A percentile compares a stretch with the other conserved stretches of the same genome.
phyloP scores from a whole-genome alignment of 1,140 invertebrate genomes.

The Steinernema khuongi region DNA sequence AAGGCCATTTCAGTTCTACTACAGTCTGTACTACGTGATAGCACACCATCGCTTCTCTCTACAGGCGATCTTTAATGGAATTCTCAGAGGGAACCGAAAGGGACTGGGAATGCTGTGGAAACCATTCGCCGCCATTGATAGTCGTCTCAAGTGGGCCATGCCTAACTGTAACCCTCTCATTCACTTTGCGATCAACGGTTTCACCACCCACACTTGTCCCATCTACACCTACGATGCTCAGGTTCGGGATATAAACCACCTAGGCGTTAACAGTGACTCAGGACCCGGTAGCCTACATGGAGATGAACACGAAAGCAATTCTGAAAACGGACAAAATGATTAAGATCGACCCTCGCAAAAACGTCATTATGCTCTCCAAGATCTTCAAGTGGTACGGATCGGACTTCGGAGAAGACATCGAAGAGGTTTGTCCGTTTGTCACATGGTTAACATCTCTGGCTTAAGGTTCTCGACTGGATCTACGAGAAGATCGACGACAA shows the following conservation, averaged over 20 bases:
- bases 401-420: conserved; percentile 61
- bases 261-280: not conserved
- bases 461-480: conserved; percentile 60
- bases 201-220: conserved; percentile 60
- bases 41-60: conserved; percentile 60
- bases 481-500: conserved; percentile 50
- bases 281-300: not conserved
- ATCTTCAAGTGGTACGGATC: conserved; percentile 61
- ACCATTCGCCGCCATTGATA: conserved; percentile 60
- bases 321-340: conserved; percentile 16
- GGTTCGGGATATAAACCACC: conserved; percentile 37
- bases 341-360: conserved; percentile 56
- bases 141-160: conserved; percentile 56
- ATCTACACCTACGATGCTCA: conserved; percentile 61
- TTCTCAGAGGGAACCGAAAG: conserved; percentile 60
- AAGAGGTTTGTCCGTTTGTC: conserved; percentile 52
- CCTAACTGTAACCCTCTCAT: conserved; percentile 60
- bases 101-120: conserved; percentile 61
- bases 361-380: conserved; percentile 58
- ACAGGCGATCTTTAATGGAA: conserved; percentile 63
- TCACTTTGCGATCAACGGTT: conserved; percentile 62
- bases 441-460: conserved; percentile 19
- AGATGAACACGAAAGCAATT: not conserved
- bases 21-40: conserved; percentile 61
- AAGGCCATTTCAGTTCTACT: conserved; percentile 60